A percentile compares a stretch with the other conserved stretches of the same genome.
phyloP scores from a whole-genome alignment of 1,140 invertebrate genomes.

The Dryas iulia region DNA sequence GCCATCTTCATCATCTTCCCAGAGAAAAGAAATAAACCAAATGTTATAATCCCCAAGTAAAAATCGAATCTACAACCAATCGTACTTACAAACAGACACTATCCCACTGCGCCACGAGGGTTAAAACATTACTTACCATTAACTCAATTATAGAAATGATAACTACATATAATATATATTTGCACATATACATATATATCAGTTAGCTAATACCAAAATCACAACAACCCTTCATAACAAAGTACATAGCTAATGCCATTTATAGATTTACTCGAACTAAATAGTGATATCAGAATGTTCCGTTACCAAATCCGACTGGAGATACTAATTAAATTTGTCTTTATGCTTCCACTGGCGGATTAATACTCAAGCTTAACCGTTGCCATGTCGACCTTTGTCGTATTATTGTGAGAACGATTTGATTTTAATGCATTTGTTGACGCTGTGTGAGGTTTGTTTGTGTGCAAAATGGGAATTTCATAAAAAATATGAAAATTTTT shows the following conservation, averaged over 20 bases:
- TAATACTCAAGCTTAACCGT: conserved; percentile 41
- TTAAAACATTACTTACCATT: background rate
- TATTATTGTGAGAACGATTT: conserved; percentile 17
- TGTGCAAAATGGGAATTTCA: background rate
- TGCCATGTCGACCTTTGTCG: conserved; percentile 40
- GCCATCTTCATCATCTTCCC: too few species aligned
- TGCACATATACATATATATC: too few species aligned
- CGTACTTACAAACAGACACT: background rate
- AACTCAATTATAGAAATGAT: too few species aligned
- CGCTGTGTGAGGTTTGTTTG: background rate
- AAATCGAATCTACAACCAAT: background rate
- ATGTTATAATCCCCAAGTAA: background rate
- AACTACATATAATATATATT: too few species aligned
- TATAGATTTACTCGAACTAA: background rate
- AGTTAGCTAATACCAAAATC: too few species aligned
- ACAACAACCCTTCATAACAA: background rate
- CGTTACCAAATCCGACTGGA: conserved; percentile 18
- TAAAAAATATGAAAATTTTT: background rate
- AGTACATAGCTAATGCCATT: background rate
- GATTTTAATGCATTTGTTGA: background rate
- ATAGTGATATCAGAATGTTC: conserved; percentile 19
- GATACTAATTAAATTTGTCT: conserved; percentile 54
- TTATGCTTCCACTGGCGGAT: conserved; percentile 42
- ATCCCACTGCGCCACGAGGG: background rate
- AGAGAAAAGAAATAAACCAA: too few species aligned